Evolutionary conservation across 2,888 invertebrate genomes (phyloP), one percentile per base, ranked within the genome.

Genomic region (Dastarcus helophoroides): DNA sequence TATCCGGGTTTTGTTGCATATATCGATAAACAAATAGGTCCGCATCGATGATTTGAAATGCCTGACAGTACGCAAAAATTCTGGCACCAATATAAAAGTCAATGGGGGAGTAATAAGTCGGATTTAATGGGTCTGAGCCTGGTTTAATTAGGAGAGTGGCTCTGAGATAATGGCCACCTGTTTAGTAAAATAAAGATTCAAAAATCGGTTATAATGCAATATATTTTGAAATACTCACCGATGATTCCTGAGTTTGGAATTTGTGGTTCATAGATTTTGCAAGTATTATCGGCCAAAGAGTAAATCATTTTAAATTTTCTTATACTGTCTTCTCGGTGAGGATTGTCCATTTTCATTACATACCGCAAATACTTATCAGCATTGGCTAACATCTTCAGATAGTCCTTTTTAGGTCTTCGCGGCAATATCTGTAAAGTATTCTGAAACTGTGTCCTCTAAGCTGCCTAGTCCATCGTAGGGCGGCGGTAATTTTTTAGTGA

Each of bases 11-110:
- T 14, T 73, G 71, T 46, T 71, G 67, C 69, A 82, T 76, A 54
- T 80, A 82, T n/a, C 76, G 69, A 53, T 78, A 79, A 15, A 88
- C 86, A 51, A 71, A 53, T 26, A 54, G 37, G 33, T 55, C 54
- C 2, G 53, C 54, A 12, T 80, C 81, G 16, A 69, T 74, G 41
- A 90, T 78, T 42, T 71, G 63, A 57, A 90, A 89, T 22, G 79
- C 70, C 55, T 82, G 81, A 40, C 73, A 72, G 56, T 77, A 81
- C 2, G 85, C 70, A 2, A 73, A 74, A 23, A 89, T 65, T 35
- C 69, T 65, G 1, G 76, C 77, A 4, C 86, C 88, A 37, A 89
- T 77, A 52, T 68, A 77, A 53, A 90, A 81, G 61, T 81, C 83
- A 16, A 73, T 73, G 1, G 86, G 82, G 0, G 79, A 78, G 48